Evolutionary conservation across 2,113 vertebrate species (phyloP), one percentile per base, ranked within the genome.

Genomic region (Anguilla rostrata): DNA sequence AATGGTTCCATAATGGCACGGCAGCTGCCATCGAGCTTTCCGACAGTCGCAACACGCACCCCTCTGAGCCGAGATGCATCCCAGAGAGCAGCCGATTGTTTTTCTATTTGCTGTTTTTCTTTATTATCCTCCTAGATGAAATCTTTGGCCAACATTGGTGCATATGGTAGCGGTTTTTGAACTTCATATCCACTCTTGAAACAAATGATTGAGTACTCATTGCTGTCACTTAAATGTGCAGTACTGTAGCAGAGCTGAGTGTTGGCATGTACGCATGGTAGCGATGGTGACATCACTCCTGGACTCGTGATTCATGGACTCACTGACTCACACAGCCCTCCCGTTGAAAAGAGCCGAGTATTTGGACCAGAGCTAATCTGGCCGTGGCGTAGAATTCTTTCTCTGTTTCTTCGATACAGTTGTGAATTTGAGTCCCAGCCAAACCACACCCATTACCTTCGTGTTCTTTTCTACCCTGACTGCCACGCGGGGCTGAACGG

Each of bases 1-100:
- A 63, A 81, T 22, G 80, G 79, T 40, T 86, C 80, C 39, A 29
- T 82, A 82, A 66, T 39, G 29, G 26, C n/a, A 86, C 16, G n/a
- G 43, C 56, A 86, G 80, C 81, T 82, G 81, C 46, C 40, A 41
- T 49, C 46, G 81, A 26, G 41, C 81, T 14, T 82, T 82, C 26
- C 16, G 80, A 82, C 39, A 20, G 80, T 71, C 22, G 41, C 85
- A 63, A 63, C 49, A 57, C 9, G 18, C 15, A 63, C 57, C 29
- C 53, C 80, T 22, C 41, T 18, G 15, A 34, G 71, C 71, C 18
- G 1, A 49, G 43, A 82, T 9, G 20, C n/a, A 16, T 53, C 46
- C 43, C 49, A 49, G 43, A 53, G 15, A 0, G 40, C 41, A 12
- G n/a, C 71, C n/a, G 34, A 75, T 34, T 34, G 80, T 60, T 60